Percentiles rank a stretch among this genome's conserved stretches.
phyloP scores from a whole-genome alignment of 2,888 invertebrate species.

The Eucera pruinosa region DNA sequence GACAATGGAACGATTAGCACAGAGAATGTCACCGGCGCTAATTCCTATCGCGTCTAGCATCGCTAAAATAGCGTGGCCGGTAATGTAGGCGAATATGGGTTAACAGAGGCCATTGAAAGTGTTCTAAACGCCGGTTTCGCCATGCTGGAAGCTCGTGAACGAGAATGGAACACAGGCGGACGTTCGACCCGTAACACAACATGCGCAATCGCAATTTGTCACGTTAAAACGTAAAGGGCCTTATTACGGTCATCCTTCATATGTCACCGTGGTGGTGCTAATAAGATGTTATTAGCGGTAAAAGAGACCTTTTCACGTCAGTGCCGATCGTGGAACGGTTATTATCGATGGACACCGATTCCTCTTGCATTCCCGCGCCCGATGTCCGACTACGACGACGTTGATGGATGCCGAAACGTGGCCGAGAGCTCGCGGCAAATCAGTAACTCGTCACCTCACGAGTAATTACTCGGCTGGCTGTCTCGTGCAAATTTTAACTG shows the following conservation, averaged over 20 bases:
- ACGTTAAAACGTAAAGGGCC: constrained; percentile 68
- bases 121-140: constrained; percentile 54
- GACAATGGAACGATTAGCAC: constrained; percentile 56
- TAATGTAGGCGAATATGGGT: constrained; percentile 55
- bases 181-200: constrained; percentile 48
- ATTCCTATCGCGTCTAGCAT: constrained; percentile 45
- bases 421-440: constrained; percentile 49
- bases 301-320: constrained; percentile 70
- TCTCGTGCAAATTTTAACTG: constrained; percentile 1
- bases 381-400: constrained; percentile 53
- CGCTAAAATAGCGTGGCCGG: constrained; percentile 24
- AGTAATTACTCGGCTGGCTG: constrained; percentile 36
- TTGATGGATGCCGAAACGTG: constrained; percentile 65
- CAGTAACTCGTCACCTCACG: constrained; percentile 41
- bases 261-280: constrained; percentile 64
- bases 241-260: constrained; percentile 71
- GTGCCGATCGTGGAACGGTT: constrained; percentile 70
- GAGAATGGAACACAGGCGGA: constrained; percentile 36
- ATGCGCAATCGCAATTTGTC: constrained; percentile 71
- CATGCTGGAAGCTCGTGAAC: constrained; percentile 41
- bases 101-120: constrained; percentile 40
- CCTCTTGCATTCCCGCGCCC: constrained; percentile 62
- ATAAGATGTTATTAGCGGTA: constrained; percentile 73
- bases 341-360: constrained; percentile 72
- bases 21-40: constrained; percentile 31